phyloP scores from a whole-genome alignment of 64 coral and sea anemone species.

The Dendronephthya gigantea region DNA sequence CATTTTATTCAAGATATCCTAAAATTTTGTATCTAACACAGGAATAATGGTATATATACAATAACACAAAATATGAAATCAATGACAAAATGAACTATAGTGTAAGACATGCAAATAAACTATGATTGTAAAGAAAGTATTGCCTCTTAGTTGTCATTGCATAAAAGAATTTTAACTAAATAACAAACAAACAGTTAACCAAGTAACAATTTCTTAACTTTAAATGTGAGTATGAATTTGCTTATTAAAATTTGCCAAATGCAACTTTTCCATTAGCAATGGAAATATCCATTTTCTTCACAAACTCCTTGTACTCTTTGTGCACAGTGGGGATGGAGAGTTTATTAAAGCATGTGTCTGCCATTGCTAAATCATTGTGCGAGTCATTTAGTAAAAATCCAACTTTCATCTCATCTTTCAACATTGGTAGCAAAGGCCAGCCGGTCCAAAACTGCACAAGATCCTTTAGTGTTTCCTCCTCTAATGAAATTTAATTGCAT shows the following conservation, averaged over 20 bases:
- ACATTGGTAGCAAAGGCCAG: slow-evolving; percentile 25
- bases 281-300: neutral
- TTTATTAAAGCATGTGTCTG: neutral
- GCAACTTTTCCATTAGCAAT: neutral
- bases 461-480: slow-evolving; percentile 26
- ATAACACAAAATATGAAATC: no score
- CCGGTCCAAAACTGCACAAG: slow-evolving; percentile 29
- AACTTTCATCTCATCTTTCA: neutral
- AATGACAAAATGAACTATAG: no score
- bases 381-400: neutral
- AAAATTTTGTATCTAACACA: no score
- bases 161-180: no score
- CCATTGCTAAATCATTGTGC: neutral
- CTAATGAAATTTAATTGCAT: neutral
- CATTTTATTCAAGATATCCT: no score
- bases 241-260: neutral
- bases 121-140: no score
- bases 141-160: no score
- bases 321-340: neutral
- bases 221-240: neutral
- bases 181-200: no score
- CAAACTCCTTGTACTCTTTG: neutral
- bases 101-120: no score
- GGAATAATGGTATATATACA: no score
- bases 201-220: neutral